Conservation (phyloP, 2,797 vertebrate species). For the Tokudaia tokunoshimensis region DNA sequence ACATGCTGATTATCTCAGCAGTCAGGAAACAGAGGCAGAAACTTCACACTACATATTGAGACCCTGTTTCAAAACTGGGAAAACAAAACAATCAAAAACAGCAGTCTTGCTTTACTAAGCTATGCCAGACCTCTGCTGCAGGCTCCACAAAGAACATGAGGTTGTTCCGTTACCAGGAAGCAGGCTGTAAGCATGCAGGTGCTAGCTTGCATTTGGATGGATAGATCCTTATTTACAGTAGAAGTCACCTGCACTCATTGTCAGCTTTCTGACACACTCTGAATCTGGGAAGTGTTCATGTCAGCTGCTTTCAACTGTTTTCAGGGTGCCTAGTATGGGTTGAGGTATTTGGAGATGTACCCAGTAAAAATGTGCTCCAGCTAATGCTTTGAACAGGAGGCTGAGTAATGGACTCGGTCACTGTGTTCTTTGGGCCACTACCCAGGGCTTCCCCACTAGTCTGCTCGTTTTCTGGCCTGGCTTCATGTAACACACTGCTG, state of each 20-base stretch:
- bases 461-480: not conserved
- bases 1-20: not conserved
- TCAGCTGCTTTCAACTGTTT: not conserved
- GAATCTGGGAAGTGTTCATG: not conserved
- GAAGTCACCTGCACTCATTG: slow-evolving; percentile 11
- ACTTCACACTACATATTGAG: not conserved
- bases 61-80: not conserved
- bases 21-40: not conserved
- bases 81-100: not conserved
- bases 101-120: not conserved
- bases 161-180: not conserved
- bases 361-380: slow-evolving; percentile 5
- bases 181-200: not conserved
- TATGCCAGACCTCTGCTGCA: not conserved
- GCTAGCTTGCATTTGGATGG: not conserved
- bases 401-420: not conserved
- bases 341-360: slow-evolving; percentile 14
- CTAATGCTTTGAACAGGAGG: slow-evolving; percentile 1
- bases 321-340: not conserved
- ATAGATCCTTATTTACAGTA: slow-evolving; percentile 18
- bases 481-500: not conserved
- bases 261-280: not conserved
- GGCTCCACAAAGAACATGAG: not conserved
- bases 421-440: not conserved
- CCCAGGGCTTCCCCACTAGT: not conserved